Evolutionary conservation across 2,113 vertebrate genomes (phyloP).

Genomic region (Cinclus cinclus): DNA sequence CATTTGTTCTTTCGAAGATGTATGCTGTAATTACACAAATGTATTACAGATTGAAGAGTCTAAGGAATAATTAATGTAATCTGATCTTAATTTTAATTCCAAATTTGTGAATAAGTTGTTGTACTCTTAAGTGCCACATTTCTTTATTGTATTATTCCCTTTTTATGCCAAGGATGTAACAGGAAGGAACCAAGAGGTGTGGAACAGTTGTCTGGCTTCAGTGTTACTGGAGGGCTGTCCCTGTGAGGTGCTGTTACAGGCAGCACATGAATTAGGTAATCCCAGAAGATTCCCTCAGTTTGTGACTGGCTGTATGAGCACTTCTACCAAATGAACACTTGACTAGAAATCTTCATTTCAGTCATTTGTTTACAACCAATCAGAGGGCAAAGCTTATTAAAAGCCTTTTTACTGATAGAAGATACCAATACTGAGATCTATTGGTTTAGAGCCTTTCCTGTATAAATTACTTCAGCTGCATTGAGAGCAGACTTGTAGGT

Average conservation of each 20-base stretch:
- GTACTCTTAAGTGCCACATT: neutral
- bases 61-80: neutral
- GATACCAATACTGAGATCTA: neutral
- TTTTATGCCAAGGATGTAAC: neutral
- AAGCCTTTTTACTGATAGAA: neutral
- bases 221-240: neutral
- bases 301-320: neutral
- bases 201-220: neutral
- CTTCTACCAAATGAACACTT: neutral
- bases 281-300: neutral
- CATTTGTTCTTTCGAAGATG: neutral
- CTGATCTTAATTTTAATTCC: neutral
- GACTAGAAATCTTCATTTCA: neutral
- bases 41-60: neutral
- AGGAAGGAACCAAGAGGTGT: neutral
- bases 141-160: neutral
- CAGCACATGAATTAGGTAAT: neutral
- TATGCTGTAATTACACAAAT: neutral
- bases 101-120: neutral
- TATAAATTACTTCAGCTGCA: neutral
- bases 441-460: neutral
- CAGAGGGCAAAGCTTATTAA: neutral
- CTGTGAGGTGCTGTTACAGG: neutral
- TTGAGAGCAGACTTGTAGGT: neutral
- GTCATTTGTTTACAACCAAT: neutral